Evolutionary conservation across 2,888 invertebrate species (phyloP).

Genomic region (Aricia artaxerxes): DNA sequence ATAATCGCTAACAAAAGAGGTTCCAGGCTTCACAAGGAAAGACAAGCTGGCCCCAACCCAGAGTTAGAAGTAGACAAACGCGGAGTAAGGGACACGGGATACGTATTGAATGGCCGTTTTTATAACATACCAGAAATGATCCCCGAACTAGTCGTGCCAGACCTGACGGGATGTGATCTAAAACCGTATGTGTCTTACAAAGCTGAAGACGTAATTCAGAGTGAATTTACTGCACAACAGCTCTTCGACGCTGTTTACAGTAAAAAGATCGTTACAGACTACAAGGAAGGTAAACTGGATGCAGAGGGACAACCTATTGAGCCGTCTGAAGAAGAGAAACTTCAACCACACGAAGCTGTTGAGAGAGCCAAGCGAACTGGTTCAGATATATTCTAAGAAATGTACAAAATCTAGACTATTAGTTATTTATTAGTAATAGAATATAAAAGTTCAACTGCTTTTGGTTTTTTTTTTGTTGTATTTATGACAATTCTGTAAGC

Average conservation of each 20-base stretch:
- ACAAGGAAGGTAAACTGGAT: slow-evolving; percentile 84
- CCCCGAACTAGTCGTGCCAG: slow-evolving; percentile 95
- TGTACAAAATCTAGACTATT: slow-evolving; percentile 26
- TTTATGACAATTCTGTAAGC: background rate
- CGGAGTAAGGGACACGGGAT: slow-evolving; percentile 85
- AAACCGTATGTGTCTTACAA: slow-evolving; percentile 97
- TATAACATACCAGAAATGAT: slow-evolving; percentile 90
- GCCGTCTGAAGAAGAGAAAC: slow-evolving; percentile 86
- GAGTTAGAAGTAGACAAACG: slow-evolving; percentile 85
- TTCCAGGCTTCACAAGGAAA: slow-evolving; percentile 82
- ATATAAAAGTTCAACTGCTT: background rate
- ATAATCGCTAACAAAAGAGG: slow-evolving; percentile 88
- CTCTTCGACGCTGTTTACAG: slow-evolving; percentile 91
- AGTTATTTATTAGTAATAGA: slow-evolving; percentile 30
- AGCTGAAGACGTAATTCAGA: slow-evolving; percentile 86
- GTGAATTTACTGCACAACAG: slow-evolving; percentile 90
- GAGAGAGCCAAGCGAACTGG: slow-evolving; percentile 86
- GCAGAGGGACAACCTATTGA: slow-evolving; percentile 84
- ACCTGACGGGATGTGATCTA: slow-evolving; percentile 89
- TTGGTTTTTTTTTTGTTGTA: background rate
- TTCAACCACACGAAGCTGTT: slow-evolving; percentile 87
- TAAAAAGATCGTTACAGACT: slow-evolving; percentile 88
- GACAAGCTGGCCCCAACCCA: slow-evolving; percentile 80
- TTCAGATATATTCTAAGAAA: slow-evolving; percentile 85
- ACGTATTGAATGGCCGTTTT: slow-evolving; percentile 77